Evolutionary conservation across 2,888 invertebrate genomes (phyloP).

Genomic region (Nudaria mundana): DNA sequence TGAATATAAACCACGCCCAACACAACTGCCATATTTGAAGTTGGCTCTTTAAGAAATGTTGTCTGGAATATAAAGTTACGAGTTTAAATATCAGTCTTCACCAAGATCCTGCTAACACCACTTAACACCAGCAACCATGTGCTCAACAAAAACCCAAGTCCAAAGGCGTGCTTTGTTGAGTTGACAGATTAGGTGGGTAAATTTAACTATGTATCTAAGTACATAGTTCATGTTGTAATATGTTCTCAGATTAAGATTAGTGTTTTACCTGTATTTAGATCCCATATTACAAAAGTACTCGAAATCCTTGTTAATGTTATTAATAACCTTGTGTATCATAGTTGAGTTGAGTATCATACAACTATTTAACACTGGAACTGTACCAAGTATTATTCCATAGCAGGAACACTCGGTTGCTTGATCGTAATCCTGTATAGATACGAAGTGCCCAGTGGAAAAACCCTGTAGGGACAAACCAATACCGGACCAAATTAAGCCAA

Average conservation of each 20-base stretch:
- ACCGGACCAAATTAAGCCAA: neutral
- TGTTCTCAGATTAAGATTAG: too few relatives aligned
- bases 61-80: too few relatives aligned
- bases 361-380: neutral
- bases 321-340: neutral
- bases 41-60: slow-evolving; percentile 50
- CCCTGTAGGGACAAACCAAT: neutral
- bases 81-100: too few relatives aligned
- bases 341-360: neutral
- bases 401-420: slow-evolving; percentile 4
- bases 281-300: slow-evolving; percentile 38
- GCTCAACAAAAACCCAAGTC: too few relatives aligned
- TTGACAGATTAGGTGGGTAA: too few relatives aligned
- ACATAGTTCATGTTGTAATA: too few relatives aligned
- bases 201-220: too few relatives aligned
- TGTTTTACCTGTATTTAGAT: slow-evolving; percentile 22
- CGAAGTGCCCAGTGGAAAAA: neutral
- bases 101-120: too few relatives aligned
- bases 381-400: neutral
- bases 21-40: slow-evolving; percentile 55
- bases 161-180: too few relatives aligned
- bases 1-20: slow-evolving; percentile 42
- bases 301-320: slow-evolving; percentile 37
- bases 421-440: neutral
- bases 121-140: too few relatives aligned